Evolutionary conservation across 2,888 invertebrate species (phyloP).

Genomic region (Erebia palarica): DNA sequence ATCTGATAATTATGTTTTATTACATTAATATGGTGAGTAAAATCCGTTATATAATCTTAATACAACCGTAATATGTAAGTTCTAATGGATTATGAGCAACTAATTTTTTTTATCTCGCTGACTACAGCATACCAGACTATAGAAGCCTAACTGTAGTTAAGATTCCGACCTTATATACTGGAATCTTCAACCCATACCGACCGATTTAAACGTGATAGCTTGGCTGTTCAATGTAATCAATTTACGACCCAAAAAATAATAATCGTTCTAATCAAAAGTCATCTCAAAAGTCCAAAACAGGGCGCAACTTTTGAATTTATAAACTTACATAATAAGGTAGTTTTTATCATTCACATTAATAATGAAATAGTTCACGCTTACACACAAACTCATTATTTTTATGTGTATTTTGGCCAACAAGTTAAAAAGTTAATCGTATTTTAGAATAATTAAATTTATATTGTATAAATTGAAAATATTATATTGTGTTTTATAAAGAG

Average conservation of each 20-base stretch:
- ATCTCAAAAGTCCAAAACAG: too few relatives aligned
- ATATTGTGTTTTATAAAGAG: neutral
- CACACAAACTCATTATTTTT: neutral
- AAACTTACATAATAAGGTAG: slow-evolving; percentile 15
- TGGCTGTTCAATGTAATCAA: too few relatives aligned
- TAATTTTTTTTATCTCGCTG: neutral
- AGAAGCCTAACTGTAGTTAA: too few relatives aligned
- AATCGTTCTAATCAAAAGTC: too few relatives aligned
- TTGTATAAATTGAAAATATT: neutral
- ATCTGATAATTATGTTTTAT: neutral
- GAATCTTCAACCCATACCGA: too few relatives aligned
- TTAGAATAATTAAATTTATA: neutral
- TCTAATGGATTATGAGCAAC: neutral
- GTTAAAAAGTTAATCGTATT: slow-evolving; percentile 13
- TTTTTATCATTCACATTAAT: neutral
- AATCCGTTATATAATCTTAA: slow-evolving; percentile 5
- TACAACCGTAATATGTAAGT: slow-evolving; percentile 8
- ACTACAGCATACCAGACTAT: too few relatives aligned
- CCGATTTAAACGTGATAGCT: too few relatives aligned
- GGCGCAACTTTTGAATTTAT: neutral
- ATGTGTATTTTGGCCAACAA: slow-evolving; percentile 3
- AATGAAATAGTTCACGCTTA: neutral
- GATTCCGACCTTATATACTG: too few relatives aligned
- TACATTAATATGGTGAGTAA: slow-evolving; percentile 3
- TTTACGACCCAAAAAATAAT: too few relatives aligned